These are phyloP conservation scores for Lobophora halterata DNA, from an alignment of 2,888 invertebrate genomes.

Conservation along the genomic window DNA sequence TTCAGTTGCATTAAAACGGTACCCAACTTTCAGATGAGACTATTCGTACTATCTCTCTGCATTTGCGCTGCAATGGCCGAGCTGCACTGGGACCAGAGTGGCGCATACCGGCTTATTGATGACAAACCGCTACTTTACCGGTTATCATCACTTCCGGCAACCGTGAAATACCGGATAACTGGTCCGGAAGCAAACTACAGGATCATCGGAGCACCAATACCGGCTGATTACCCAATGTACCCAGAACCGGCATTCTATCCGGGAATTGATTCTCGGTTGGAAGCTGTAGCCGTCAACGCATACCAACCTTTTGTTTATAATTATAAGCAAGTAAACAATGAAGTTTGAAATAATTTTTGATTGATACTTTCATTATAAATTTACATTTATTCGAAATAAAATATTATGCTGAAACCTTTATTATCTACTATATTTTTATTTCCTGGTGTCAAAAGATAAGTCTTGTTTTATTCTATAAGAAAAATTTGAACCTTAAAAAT, in stretches of 20 bases:
- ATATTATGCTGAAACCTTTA: too few relatives aligned
- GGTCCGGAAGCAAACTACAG: conserved; percentile 11
- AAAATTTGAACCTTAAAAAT: too few relatives aligned
- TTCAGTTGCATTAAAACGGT: background rate
- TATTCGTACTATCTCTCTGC: conserved; percentile 26
- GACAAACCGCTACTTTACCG: conserved; percentile 6
- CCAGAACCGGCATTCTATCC: conserved; percentile 6
- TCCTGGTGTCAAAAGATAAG: too few relatives aligned
- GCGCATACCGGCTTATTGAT: conserved; percentile 28
- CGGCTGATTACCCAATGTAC: conserved; percentile 8
- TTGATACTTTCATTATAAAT: too few relatives aligned
- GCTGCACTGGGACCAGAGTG: conserved; percentile 32
- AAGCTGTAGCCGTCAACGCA: background rate
- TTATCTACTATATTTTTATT: too few relatives aligned
- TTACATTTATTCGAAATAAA: background rate
- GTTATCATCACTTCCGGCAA: too few relatives aligned
- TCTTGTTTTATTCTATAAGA: too few relatives aligned
- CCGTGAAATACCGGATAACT: conserved; percentile 5
- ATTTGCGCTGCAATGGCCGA: conserved; percentile 30
- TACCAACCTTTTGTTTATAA: conserved; percentile 20
- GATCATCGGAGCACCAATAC: conserved; percentile 7
- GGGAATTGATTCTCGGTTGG: background rate
- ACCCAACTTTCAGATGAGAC: conserved; percentile 38
- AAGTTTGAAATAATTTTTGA: background rate
- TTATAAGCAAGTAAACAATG: conserved; percentile 20